A percentile compares a stretch with the other conserved stretches of the same genome.
Evolutionary conservation across 2,113 vertebrate genomes (phyloP).

Genomic region (Tragelaphus imberbis): DNA sequence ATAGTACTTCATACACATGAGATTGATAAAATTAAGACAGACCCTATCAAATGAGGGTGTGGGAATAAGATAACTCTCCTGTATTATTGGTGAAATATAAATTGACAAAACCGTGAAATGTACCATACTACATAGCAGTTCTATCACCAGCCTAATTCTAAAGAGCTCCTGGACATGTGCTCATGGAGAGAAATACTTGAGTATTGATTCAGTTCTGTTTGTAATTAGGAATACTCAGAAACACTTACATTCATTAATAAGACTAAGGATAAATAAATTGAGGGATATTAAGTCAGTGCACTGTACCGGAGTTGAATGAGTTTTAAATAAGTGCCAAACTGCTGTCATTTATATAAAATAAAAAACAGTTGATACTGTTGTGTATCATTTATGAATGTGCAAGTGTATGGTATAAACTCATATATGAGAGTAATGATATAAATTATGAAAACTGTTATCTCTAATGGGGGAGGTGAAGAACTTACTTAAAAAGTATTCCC

Average conservation of each 20-base stretch:
- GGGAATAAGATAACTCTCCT: not conserved
- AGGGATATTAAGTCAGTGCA: not conserved
- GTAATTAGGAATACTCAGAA: constrained; percentile 38
- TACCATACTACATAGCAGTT: not conserved
- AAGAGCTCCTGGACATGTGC: not conserved
- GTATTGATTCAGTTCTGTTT: not conserved
- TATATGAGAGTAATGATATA: not conserved
- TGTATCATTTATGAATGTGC: not conserved
- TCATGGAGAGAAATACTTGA: not conserved
- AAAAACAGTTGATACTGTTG: not conserved
- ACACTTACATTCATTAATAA: constrained; percentile 5
- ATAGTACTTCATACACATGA: not conserved
- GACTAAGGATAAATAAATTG: not conserved
- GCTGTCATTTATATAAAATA: no score
- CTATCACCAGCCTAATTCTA: not conserved
- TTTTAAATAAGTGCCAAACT: no score
- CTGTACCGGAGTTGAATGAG: not conserved
- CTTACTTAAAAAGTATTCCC: not conserved
- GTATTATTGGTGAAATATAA: not conserved
- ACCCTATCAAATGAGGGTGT: not conserved
- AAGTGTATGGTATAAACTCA: not conserved
- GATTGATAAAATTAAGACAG: not conserved
- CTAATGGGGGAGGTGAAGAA: not conserved
- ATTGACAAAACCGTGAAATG: not conserved
- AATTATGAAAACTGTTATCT: not conserved